Evolutionary conservation across 2,888 invertebrate species (phyloP).

Genomic region (Drosophila percnosoma): DNA sequence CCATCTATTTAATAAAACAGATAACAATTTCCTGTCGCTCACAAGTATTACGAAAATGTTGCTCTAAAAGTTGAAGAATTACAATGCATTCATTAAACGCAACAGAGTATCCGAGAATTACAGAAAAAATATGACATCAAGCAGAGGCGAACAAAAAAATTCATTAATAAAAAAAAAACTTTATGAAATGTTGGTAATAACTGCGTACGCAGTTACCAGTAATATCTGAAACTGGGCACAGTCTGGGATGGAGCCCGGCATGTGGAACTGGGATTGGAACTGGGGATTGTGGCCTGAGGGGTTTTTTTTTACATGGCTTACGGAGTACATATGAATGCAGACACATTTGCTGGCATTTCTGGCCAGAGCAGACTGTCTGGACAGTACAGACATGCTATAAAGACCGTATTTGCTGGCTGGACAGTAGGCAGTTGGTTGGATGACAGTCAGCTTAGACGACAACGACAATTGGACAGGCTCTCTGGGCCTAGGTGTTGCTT

Average conservation of each 20-base stretch:
- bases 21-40: conserved; percentile 53
- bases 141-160: conserved; percentile 35
- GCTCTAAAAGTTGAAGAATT: conserved; percentile 40
- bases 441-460: conserved; percentile 66
- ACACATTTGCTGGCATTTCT: conserved; percentile 61
- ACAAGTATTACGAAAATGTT: conserved; percentile 36
- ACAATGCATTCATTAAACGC: conserved; percentile 58
- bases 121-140: conserved; percentile 38
- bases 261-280: conserved; percentile 6
- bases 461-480: conserved; percentile 59
- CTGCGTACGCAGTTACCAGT: conserved; percentile 57
- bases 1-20: conserved; percentile 19
- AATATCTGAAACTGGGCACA: conserved; percentile 34
- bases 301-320: conserved; percentile 42
- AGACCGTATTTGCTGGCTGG: conserved; percentile 41
- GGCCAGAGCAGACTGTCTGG: conserved; percentile 39
- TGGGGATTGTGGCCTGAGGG: conserved; percentile 24
- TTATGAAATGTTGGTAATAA: conserved; percentile 71
- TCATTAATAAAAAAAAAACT: conserved; percentile 26
- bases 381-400: conserved; percentile 31
- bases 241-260: conserved; percentile 30
- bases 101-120: conserved; percentile 42
- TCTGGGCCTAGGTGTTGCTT: conserved; percentile 75
- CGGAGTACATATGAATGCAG: conserved; percentile 63
- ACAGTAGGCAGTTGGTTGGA: conserved; percentile 58